A percentile compares a stretch with the other conserved stretches of the same genome.
Conservation (phyloP, 2,113 vertebrate genomes). For the Speoplatyrhinus poulsoni region DNA sequence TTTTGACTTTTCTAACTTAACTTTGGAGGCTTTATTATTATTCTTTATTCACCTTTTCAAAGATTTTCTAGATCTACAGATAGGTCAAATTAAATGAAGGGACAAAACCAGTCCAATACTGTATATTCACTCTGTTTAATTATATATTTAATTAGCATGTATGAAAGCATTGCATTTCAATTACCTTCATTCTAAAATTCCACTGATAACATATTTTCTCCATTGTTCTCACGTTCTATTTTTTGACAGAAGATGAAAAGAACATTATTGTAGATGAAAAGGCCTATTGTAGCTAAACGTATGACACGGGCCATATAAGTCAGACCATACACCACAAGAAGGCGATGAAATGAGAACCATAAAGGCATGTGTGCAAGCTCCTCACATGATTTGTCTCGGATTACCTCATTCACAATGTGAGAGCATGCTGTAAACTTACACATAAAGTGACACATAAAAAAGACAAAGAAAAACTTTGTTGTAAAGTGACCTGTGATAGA, state of each 20-base stretch:
- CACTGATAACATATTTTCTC: too few relatives aligned
- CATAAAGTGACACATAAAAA: neutral
- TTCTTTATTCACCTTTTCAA: conserved; percentile 38
- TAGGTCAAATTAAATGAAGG: neutral
- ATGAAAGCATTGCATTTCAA: too few relatives aligned
- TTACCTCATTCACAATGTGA: conserved; percentile 45
- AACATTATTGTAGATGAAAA: too few relatives aligned
- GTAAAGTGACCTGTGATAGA: conserved; percentile 27
- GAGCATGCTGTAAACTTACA: conserved; percentile 34
- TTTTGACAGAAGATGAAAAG: too few relatives aligned
- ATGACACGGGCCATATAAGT: too few relatives aligned
- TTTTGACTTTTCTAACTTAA: conserved; percentile 38
- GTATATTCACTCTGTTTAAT: too few relatives aligned
- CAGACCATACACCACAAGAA: neutral
- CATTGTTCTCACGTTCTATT: too few relatives aligned
- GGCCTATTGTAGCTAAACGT: too few relatives aligned
- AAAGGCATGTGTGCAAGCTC: conserved; percentile 23
- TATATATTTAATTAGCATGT: too few relatives aligned
- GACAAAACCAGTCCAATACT: too few relatives aligned
- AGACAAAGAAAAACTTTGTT: conserved; percentile 29
- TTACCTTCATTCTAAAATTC: too few relatives aligned
- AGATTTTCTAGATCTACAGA: neutral
- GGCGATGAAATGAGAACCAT: neutral
- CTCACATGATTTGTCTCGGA: conserved; percentile 33
- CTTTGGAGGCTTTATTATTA: conserved; percentile 14